A percentile compares a stretch with the other conserved stretches of the same genome.
phyloP scores from a whole-genome alignment of 2,797 vertebrate genomes.

The Knipowitschia caucasica region DNA sequence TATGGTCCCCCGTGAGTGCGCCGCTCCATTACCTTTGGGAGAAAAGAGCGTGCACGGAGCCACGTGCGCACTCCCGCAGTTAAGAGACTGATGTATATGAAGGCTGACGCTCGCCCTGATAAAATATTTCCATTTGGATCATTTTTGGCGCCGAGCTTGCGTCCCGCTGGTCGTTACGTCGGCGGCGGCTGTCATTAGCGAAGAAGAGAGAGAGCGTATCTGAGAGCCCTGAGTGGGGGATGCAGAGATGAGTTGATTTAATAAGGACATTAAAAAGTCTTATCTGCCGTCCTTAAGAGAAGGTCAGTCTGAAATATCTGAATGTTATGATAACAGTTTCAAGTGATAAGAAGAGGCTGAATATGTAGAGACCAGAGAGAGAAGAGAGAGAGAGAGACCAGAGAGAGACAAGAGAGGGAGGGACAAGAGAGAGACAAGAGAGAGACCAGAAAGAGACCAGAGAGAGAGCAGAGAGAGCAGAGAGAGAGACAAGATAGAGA shows the following conservation, averaged over 20 bases:
- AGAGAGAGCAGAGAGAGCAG: no score
- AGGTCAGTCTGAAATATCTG: conserved; percentile 78
- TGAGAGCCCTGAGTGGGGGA: conserved; percentile 51
- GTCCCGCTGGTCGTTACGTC: conserved; percentile 63
- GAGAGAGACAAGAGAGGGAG: no score
- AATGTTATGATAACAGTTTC: conserved; percentile 75
- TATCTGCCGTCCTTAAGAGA: conserved; percentile 74
- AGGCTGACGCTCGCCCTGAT: conserved; percentile 43
- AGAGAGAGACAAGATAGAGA: no score
- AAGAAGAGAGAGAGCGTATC: conserved; percentile 48
- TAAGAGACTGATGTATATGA: conserved; percentile 32
- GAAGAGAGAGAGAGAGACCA: no score
- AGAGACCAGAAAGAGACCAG: no score
- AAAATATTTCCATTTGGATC: conserved; percentile 17
- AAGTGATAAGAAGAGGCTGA: conserved; percentile 58
- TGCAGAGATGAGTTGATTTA: conserved; percentile 73
- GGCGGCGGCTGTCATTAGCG: conserved; percentile 61
- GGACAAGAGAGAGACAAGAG: no score
- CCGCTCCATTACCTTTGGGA: conserved; percentile 71
- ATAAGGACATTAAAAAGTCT: conserved; percentile 76
- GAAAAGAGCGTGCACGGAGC: conserved; percentile 28
- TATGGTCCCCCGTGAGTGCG: conserved; percentile 66
- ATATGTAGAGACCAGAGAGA: no score
- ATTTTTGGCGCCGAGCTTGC: conserved; percentile 28
- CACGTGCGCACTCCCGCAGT: conserved; percentile 23